Evolutionary conservation across 2,113 vertebrate species (phyloP).

Genomic region (Pseudorasbora parva): DNA sequence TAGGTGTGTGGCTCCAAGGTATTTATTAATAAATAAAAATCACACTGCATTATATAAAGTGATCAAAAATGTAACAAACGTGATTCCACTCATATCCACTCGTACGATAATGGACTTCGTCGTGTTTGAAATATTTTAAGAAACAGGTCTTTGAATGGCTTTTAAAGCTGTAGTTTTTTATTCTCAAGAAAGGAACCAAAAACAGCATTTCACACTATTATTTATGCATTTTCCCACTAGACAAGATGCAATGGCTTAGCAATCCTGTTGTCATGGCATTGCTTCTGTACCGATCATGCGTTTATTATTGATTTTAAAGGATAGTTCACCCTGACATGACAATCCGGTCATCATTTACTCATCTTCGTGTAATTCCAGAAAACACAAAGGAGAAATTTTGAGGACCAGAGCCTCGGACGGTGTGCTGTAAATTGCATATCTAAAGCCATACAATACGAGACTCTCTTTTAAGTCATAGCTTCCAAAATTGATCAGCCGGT

Average conservation of each 20-base stretch:
- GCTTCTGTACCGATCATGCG: conserved; percentile 26
- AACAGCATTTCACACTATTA: neutral
- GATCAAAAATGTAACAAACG: conserved; percentile 25
- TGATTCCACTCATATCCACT: neutral
- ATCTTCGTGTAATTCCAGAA: neutral
- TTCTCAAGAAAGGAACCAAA: neutral
- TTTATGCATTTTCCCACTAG: conserved; percentile 8
- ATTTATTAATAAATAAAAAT: conserved; percentile 39
- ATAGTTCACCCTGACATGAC: neutral
- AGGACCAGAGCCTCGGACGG: neutral
- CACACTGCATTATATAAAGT: conserved; percentile 8
- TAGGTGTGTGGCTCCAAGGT: neutral
- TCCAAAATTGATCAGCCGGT: too few relatives aligned
- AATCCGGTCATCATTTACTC: conserved; percentile 9
- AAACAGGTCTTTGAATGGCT: neutral
- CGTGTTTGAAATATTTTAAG: conserved; percentile 22
- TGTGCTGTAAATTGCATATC: too few relatives aligned
- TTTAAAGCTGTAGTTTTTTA: conserved; percentile 6
- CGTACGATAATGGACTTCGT: conserved; percentile 25
- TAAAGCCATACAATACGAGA: too few relatives aligned
- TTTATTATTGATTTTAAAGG: conserved; percentile 42
- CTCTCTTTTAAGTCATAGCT: too few relatives aligned
- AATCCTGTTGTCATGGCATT: conserved; percentile 44
- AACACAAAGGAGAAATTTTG: neutral
- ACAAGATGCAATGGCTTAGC: conserved; percentile 30